Evolutionary conservation across 23 tunicate genomes (phyloP).

Genomic region (Styela clava): DNA sequence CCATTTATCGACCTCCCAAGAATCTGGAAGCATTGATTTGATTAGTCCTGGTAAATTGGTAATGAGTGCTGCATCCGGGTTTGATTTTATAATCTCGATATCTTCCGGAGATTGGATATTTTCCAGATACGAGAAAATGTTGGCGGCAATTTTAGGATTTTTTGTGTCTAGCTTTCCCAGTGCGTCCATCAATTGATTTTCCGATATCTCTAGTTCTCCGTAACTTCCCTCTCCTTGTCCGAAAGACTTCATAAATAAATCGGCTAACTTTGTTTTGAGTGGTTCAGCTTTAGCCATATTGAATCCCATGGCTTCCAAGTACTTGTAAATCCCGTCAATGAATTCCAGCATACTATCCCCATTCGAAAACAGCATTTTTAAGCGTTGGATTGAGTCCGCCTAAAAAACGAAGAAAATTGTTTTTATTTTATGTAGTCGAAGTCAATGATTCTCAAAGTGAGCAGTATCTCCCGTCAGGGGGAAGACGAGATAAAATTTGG

Average conservation of each 20-base stretch:
- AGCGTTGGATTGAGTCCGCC: background rate
- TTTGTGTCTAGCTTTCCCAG: slow-evolving; percentile 3
- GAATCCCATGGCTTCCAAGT: slow-evolving; percentile 1
- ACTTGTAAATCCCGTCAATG: slow-evolving; percentile 4
- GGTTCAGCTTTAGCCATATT: slow-evolving; percentile 12
- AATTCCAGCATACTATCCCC: background rate
- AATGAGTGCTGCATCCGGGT: background rate
- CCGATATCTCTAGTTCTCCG: too few species aligned
- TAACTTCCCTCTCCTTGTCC: background rate
- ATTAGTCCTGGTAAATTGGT: slow-evolving; percentile 15
- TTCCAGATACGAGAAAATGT: slow-evolving; percentile 4
- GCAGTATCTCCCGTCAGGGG: too few species aligned
- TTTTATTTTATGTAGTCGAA: background rate
- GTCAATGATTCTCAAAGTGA: too few species aligned
- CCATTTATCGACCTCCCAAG: slow-evolving; percentile 15
- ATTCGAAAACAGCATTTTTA: background rate
- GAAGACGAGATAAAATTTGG: too few species aligned
- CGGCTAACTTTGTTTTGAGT: background rate
- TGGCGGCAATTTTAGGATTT: background rate
- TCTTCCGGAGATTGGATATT: background rate
- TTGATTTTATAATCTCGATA: background rate
- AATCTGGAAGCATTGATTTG: slow-evolving; percentile 10
- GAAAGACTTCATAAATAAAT: background rate
- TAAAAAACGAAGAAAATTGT: background rate
- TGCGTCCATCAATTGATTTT: background rate